phyloP scores from a whole-genome alignment of 2,797 vertebrate species.

The Centropyge bicolor region DNA sequence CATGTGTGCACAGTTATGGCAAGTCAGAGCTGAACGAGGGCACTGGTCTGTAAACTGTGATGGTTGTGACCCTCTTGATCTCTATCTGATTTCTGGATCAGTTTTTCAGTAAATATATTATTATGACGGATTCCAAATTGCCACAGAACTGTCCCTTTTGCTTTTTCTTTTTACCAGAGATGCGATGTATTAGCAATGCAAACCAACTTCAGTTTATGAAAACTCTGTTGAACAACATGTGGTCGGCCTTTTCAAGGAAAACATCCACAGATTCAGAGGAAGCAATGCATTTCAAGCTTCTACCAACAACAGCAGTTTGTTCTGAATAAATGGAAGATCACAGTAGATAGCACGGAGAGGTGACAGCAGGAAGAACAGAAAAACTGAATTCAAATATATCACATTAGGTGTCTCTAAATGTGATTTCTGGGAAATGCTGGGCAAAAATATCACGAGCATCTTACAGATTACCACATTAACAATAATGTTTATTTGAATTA shows the following conservation, averaged over 20 bases:
- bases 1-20: background rate
- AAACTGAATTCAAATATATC: background rate
- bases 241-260: constrained; percentile 6
- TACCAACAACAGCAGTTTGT: constrained; percentile 10
- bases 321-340: constrained; percentile 4
- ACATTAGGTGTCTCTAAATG: background rate
- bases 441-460: background rate
- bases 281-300: background rate
- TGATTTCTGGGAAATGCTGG: background rate
- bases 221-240: constrained; percentile 2
- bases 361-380: background rate
- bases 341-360: too few relatives aligned
- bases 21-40: background rate
- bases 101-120: background rate
- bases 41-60: background rate
- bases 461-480: background rate
- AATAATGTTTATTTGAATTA: background rate
- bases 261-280: background rate
- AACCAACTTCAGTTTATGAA: constrained; percentile 2
- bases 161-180: background rate
- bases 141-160: background rate
- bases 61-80: background rate
- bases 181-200: constrained; percentile 1
- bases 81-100: background rate
- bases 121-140: too few relatives aligned